phyloP scores from a whole-genome alignment of 2,113 vertebrate species.

The Ceratotherium simum region DNA sequence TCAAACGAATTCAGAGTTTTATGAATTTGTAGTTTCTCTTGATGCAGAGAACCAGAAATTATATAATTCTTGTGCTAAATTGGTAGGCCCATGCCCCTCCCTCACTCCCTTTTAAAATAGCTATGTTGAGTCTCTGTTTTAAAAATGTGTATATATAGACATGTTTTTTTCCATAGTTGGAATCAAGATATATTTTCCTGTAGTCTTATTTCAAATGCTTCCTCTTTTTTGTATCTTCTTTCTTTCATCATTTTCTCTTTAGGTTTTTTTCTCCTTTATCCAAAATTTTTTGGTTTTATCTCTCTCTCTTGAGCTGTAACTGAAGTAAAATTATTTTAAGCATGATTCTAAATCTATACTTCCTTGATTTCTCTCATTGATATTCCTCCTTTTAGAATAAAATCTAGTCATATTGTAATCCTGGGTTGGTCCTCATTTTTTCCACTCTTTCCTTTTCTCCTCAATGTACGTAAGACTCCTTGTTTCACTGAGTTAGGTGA shows the following conservation, averaged over 20 bases:
- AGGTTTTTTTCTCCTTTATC: background rate
- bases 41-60: background rate
- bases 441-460: background rate
- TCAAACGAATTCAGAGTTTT: background rate
- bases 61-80: background rate
- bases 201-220: background rate
- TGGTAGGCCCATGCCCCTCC: background rate
- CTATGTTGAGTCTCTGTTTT: background rate
- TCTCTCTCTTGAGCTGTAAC: background rate
- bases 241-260: background rate
- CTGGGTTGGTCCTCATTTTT: background rate
- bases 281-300: background rate
- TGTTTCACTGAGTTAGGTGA: background rate
- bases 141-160: background rate
- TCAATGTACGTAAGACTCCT: background rate
- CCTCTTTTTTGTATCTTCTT: background rate
- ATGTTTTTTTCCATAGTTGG: background rate
- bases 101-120: background rate
- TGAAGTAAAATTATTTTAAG: constrained; percentile 29
- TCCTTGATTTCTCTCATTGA: background rate
- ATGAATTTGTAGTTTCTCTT: background rate
- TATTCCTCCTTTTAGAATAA: background rate
- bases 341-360: background rate
- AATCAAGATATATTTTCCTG: constrained; percentile 25
- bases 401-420: background rate